Evolutionary conservation across 2,113 vertebrate genomes (phyloP), one percentile per base, ranked within the genome.

Genomic region (Psilopogon haemacephalus): DNA sequence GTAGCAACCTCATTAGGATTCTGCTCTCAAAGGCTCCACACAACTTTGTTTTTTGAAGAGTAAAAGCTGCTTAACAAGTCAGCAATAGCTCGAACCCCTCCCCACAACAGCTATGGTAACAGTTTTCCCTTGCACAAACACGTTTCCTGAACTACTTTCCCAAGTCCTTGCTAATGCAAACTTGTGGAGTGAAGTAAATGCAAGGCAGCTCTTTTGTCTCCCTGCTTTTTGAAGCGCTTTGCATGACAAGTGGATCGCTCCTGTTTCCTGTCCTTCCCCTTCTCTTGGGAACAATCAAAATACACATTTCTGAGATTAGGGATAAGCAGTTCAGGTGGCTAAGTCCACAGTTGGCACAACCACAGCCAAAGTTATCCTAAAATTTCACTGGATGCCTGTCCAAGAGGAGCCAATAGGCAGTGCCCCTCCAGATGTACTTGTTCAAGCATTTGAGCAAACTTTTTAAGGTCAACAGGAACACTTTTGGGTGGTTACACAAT

Each of bases 161-260:
- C 87, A 95, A 91, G 73, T 86, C 38, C 75, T 21, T 2, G 5
- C 68, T 83, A 86, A 96, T 71, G 76, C 19, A 4, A 88, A 95
- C 92, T 86, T 95, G 32, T 23, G 60, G 75, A 91, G 71, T 70
- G 82, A 93, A 96, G 93, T 80, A 85, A 88, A 90, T 77, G 91
- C 77, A 86, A 77, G 90, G 73, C 89, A 94, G 82, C 60, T 89
- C 93, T 89, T 96, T 93, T 94, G 94, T 95, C 75, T 95, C 60
- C 68, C 59, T 52, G 24, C 11, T 15, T 38, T 89, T 83, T 73
- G 14, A 63, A 93, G 55, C 38, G 37, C 64, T 92, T 72, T 2
- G 4, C 76, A 59, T 27, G 17, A 74, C 70, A 50, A 93, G 56
- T 58, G 8, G 44, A 84, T 89, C 44, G 58, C 48, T 93, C 88